These are phyloP conservation scores for Agrilus cyanescens DNA, from an alignment of 2,888 invertebrate genomes.

Conservation along the genomic window DNA sequence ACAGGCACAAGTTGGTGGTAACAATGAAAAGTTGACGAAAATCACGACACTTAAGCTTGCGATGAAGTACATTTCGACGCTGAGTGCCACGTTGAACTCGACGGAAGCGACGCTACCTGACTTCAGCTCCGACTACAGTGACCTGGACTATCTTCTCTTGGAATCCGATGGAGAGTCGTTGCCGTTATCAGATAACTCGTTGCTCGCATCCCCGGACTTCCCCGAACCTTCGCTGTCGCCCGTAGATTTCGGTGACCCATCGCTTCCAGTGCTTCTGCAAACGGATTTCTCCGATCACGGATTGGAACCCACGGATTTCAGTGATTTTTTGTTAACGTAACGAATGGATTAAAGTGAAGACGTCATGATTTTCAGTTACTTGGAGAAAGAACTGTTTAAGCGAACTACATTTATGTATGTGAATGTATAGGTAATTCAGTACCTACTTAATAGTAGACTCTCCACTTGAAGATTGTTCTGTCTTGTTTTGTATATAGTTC, in stretches of 20 bases:
- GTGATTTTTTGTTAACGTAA: conserved; percentile 33
- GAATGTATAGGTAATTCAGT: too few relatives aligned
- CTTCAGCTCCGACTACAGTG: conserved; percentile 22
- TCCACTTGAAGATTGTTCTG: too few relatives aligned
- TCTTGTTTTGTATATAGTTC: too few relatives aligned
- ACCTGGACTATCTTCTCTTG: conserved; percentile 37
- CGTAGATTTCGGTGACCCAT: conserved; percentile 38
- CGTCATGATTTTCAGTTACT: neutral
- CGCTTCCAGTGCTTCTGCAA: conserved; percentile 28
- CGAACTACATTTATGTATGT: neutral
- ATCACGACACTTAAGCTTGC: conserved; percentile 79
- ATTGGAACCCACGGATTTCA: conserved; percentile 30
- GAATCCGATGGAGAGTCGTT: conserved; percentile 50
- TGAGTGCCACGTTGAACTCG: conserved; percentile 49
- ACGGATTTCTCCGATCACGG: conserved; percentile 32
- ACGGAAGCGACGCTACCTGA: conserved; percentile 12
- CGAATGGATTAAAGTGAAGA: conserved; percentile 5
- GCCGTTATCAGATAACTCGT: conserved; percentile 42
- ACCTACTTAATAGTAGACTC: too few relatives aligned
- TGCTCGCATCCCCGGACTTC: conserved; percentile 38
- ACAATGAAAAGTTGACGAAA: conserved; percentile 76
- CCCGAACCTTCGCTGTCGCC: conserved; percentile 44
- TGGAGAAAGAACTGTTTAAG: neutral
- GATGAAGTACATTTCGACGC: conserved; percentile 73
- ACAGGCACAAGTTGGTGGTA: conserved; percentile 30